These are phyloP conservation scores for Drosophila stalkeri DNA, from an alignment of 2,888 invertebrate genomes.

Conservation along the genomic window DNA sequence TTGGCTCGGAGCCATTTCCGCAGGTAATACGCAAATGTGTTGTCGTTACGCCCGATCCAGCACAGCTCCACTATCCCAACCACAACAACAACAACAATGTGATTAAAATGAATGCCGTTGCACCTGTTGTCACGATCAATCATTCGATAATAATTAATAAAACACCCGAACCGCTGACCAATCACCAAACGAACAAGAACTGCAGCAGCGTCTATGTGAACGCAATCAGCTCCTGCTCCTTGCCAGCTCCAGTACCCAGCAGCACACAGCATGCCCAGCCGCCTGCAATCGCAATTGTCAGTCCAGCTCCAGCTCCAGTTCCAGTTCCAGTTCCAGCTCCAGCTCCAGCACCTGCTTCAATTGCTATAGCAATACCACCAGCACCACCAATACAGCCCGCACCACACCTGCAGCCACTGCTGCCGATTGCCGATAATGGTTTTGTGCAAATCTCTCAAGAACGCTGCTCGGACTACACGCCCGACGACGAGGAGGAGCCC, in stretches of 20 bases:
- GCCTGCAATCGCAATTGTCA: not conserved
- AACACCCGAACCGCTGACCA: conserved; percentile 79
- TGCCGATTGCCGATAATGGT: conserved; percentile 84
- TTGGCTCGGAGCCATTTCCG: conserved; percentile 85
- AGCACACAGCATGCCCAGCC: conserved; percentile 7
- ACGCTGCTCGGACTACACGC: conserved; percentile 83
- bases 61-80: conserved; percentile 49
- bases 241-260: conserved; percentile 6
- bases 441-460: conserved; percentile 84
- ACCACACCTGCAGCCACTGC: conserved; percentile 67
- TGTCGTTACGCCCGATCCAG: conserved; percentile 60
- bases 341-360: not conserved
- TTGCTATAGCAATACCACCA: not conserved
- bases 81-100: conserved; percentile 56
- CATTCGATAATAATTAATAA: conserved; percentile 85
- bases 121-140: conserved; percentile 82
- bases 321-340: not conserved
- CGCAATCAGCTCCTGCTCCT: conserved; percentile 15
- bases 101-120: conserved; percentile 47
- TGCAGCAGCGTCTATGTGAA: conserved; percentile 20
- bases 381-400: conserved; percentile 15
- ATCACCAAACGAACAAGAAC: conserved; percentile 19
- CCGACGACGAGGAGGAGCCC: conserved; percentile 85
- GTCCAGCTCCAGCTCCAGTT: not conserved
- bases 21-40: conserved; percentile 83